Conservation (phyloP, 2,113 vertebrate genomes). For the Eubucco bourcierii region DNA sequence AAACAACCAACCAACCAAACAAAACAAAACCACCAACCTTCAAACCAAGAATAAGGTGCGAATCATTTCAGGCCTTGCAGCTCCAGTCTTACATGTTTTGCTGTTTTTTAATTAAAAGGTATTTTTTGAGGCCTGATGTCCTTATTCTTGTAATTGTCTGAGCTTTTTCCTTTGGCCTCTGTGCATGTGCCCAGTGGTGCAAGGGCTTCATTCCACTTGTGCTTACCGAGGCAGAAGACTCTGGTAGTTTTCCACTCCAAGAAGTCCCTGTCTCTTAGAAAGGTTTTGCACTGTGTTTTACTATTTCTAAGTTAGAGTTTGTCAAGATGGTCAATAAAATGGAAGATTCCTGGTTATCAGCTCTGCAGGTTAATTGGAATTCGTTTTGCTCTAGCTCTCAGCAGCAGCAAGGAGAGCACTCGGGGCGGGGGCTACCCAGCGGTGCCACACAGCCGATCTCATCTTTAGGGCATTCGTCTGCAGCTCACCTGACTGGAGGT, state of each 20-base stretch:
- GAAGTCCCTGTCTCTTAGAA: not conserved
- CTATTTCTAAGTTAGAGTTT: not conserved
- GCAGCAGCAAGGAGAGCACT: not conserved
- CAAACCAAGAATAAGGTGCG: conserved; percentile 15
- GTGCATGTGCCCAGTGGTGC: not conserved
- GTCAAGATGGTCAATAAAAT: not conserved
- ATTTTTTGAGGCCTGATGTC: conserved; percentile 24
- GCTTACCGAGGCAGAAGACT: not conserved
- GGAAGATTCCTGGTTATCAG: not conserved
- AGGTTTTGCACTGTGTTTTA: not conserved
- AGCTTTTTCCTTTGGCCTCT: not conserved
- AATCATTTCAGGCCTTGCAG: conserved; percentile 4
- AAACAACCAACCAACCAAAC: too few species aligned
- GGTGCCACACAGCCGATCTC: not conserved
- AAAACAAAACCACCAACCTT: too few species aligned
- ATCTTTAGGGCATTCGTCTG: not conserved
- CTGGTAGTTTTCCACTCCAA: not conserved
- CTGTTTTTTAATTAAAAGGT: conserved; percentile 29
- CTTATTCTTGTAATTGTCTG: not conserved
- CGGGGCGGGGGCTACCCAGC: accelerated
- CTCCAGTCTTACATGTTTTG: not conserved
- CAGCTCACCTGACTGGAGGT: not conserved
- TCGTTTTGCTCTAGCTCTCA: not conserved
- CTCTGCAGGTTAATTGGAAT: not conserved
- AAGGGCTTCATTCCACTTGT: not conserved